Evolutionary conservation across 2,888 invertebrate species (phyloP).

Genomic region (Drosophila paramelanica): DNA sequence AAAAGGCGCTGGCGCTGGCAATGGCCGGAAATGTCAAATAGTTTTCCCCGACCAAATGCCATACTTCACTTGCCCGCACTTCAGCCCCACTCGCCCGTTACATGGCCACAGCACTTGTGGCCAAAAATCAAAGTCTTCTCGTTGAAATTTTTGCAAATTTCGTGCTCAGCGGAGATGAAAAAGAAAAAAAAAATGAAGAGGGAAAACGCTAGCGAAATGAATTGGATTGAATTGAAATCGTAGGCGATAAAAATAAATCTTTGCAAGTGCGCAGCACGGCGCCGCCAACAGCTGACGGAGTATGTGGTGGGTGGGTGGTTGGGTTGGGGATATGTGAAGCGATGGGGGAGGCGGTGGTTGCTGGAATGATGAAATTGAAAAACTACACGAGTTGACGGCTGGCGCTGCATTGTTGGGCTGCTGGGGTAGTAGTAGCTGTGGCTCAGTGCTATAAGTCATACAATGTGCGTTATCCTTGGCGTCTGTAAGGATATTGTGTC

Average conservation of each 20-base stretch:
- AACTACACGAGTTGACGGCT: constrained; percentile 50
- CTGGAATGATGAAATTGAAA: constrained; percentile 55
- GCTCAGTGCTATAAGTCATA: constrained; percentile 71
- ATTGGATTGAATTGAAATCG: constrained; percentile 82
- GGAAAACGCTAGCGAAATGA: constrained; percentile 60
- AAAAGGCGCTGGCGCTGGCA: constrained; percentile 16
- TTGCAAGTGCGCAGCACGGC: constrained; percentile 72
- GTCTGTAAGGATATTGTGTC: constrained; percentile 38
- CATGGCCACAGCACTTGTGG: constrained; percentile 32
- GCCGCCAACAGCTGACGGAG: constrained; percentile 73
- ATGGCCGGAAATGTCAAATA: constrained; percentile 46
- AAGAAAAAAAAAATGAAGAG: constrained; percentile 11
- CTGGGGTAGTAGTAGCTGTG: constrained; percentile 8
- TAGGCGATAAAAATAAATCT: constrained; percentile 84
- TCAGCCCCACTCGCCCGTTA: not conserved
- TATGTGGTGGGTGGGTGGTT: constrained; percentile 11
- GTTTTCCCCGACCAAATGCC: constrained; percentile 25
- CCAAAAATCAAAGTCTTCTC: constrained; percentile 23
- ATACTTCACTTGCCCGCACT: constrained; percentile 1
- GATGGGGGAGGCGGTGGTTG: not conserved
- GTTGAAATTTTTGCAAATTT: constrained; percentile 38
- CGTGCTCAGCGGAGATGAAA: constrained; percentile 12
- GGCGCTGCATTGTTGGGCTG: constrained; percentile 20
- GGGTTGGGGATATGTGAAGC: not conserved
- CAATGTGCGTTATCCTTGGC: constrained; percentile 75